phyloP scores from a whole-genome alignment of 2,113 vertebrate genomes.

The Cavia porcellus region DNA sequence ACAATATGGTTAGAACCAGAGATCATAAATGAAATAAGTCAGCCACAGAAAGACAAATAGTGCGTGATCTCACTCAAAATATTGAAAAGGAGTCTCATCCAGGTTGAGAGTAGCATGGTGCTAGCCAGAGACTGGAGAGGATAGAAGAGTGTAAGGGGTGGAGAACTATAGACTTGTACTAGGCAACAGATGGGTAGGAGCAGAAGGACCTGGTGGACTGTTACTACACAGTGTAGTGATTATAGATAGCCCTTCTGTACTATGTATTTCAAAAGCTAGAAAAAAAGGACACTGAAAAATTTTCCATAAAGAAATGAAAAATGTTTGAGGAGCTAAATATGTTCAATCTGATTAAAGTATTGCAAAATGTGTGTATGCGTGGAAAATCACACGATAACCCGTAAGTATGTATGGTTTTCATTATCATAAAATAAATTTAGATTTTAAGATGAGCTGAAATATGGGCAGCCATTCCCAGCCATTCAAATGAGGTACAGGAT shows the following conservation, averaged over 20 bases:
- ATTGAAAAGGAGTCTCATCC: neutral
- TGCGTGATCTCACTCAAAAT: neutral
- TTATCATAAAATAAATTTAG: neutral
- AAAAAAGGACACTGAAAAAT: neutral
- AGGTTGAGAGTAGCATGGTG: neutral
- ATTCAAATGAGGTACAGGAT: neutral
- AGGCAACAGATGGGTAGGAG: no score
- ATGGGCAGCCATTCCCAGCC: neutral
- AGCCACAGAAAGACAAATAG: neutral
- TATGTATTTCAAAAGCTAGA: neutral
- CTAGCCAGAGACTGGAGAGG: neutral
- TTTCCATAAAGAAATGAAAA: neutral
- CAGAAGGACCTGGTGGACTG: neutral
- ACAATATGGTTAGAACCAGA: neutral
- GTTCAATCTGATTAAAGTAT: neutral
- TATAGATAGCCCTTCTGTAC: neutral
- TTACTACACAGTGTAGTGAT: neutral
- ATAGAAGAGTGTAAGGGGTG: accelerated
- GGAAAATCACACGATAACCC: neutral
- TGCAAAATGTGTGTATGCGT: neutral
- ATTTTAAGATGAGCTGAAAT: neutral
- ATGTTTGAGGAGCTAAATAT: neutral
- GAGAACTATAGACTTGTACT: accelerated
- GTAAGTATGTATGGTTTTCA: neutral
- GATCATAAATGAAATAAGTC: neutral